These are phyloP conservation scores for Bombus consobrinus DNA, from an alignment of 1,140 invertebrate genomes.

Conservation along the genomic window DNA sequence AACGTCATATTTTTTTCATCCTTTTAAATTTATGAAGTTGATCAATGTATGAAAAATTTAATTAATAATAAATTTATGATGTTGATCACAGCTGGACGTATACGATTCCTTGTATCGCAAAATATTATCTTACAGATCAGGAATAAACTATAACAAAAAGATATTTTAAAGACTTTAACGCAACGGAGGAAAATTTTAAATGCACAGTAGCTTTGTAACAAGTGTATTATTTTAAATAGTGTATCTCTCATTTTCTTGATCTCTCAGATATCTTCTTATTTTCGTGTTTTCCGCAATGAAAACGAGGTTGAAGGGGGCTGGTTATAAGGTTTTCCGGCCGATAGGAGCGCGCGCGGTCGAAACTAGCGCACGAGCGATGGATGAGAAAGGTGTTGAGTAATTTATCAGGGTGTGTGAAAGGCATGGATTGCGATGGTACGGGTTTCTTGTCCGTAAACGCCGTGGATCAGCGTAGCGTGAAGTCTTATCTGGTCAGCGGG, in stretches of 20 bases:
- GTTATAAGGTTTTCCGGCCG: slow-evolving; percentile 57
- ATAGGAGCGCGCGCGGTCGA: slow-evolving; percentile 45
- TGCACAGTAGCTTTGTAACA: neutral
- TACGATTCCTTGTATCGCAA: no score
- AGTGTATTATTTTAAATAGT: neutral
- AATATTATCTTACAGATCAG: no score
- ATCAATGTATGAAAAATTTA: no score
- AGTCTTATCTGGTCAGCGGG: slow-evolving; percentile 70
- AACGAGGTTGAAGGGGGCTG: slow-evolving; percentile 31
- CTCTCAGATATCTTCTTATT: slow-evolving; percentile 21
- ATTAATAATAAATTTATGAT: no score
- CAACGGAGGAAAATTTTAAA: neutral
- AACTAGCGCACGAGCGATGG: slow-evolving; percentile 53
- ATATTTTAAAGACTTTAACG: no score
- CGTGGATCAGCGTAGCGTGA: slow-evolving; percentile 62
- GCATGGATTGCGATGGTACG: slow-evolving; percentile 60
- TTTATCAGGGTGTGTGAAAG: slow-evolving; percentile 74
- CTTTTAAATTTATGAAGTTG: no score
- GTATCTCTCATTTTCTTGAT: neutral
- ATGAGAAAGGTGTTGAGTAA: slow-evolving; percentile 72
- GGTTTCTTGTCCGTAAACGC: slow-evolving; percentile 51
- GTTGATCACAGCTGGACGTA: no score
- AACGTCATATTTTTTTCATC: no score
- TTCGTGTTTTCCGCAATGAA: slow-evolving; percentile 38
- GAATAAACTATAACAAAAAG: no score